phyloP scores from a whole-genome alignment of 30 jellyfish, hydroid and myxozoan species.

The Mastigias papua region DNA sequence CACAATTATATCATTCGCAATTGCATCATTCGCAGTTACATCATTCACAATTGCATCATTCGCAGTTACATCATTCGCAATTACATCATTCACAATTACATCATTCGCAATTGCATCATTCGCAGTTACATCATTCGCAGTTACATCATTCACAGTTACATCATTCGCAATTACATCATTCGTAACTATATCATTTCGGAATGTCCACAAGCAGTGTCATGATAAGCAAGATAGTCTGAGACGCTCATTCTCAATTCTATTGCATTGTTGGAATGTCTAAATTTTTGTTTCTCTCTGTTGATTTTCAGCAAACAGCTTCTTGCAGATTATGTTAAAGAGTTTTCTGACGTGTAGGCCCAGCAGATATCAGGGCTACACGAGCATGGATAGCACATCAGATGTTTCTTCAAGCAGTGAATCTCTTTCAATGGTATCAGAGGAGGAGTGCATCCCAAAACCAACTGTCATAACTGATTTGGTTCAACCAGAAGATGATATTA shows the following conservation, averaged over 20 bases:
- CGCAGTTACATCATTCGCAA: too few relatives aligned
- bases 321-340: conserved; percentile 61
- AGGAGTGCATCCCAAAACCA: conserved; percentile 67
- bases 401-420: conserved; percentile 78
- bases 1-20: too few relatives aligned
- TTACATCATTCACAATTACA: too few relatives aligned
- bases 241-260: background rate
- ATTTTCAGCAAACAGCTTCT: conserved; percentile 63
- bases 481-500: conserved; percentile 65
- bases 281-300: background rate
- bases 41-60: too few relatives aligned
- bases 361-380: conserved; percentile 61
- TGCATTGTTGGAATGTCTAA: background rate
- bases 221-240: background rate
- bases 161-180: too few relatives aligned
- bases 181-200: too few relatives aligned
- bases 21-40: too few relatives aligned
- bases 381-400: conserved; percentile 65
- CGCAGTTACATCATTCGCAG: too few relatives aligned
- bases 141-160: too few relatives aligned
- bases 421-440: conserved; percentile 60
- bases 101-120: too few relatives aligned
- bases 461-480: conserved; percentile 61
- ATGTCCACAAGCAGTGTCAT: too few relatives aligned
- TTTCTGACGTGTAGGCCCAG: conserved; percentile 56